Base-by-base conservation (phyloP, 2,888 invertebrate species). In the Chloroclystis v-ata region DNA sequence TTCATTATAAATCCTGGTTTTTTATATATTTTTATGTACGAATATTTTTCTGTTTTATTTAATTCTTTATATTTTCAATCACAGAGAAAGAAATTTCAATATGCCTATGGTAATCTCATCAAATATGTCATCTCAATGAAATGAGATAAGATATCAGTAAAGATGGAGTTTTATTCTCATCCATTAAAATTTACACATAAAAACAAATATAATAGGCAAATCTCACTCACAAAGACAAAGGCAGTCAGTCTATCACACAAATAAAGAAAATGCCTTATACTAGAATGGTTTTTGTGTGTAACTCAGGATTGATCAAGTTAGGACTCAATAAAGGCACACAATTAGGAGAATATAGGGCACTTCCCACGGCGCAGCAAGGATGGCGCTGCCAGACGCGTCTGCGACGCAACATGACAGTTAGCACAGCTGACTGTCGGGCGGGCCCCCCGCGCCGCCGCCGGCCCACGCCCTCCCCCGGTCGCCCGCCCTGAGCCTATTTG, bases 361-460 rank as follows among this genome's bases (percentile, higher is more conserved):
- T 83, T 84, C 85, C 80, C 79, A 83, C 79, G 72, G 65, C 70
- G 63, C 70, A 59, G 59, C 62, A 59, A 49, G 14, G 45, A 33
- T 37, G 14, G 32, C 45, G 39, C 39, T 47, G 59, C 39, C 51
- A 61, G 65, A 63, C 69, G 59, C 60, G 61, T 61, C 63, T 59
- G 65, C 63, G 71, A 73, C 70, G 74, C 72, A 69, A 73, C 76
- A 77, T 81, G 81, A 75, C 80, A 80, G 75, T 76, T 67, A 64
- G 78, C 84, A 85, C 86, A 87, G 86, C 86, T 86, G 86, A 87
- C 86, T 85, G 81, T 66, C 78, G 74, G 74, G 73, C 74, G 66
- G 66, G 69, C 67, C 66, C 67, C 71, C 50, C 69, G 43, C 68
- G 60, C 55, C 64, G 55, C 58, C 60, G 63, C 64, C 60, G 56